Evolutionary conservation across 2,888 invertebrate genomes (phyloP).

Genomic region (Taphrorychus bicolor): DNA sequence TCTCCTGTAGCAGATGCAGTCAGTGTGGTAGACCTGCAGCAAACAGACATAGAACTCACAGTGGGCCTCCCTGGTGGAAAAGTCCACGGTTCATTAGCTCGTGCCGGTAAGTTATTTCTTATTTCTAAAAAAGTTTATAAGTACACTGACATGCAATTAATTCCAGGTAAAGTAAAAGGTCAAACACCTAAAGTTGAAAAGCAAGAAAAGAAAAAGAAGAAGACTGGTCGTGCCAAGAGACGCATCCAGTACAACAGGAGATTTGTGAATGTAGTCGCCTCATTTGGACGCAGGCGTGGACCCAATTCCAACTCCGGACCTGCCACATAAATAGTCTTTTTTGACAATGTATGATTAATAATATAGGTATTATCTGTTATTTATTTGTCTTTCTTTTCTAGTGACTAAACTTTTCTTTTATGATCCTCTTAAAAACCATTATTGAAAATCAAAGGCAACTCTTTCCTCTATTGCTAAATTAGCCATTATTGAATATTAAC

Average conservation of each 20-base stretch:
- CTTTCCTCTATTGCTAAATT: no score
- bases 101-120: constrained; percentile 96
- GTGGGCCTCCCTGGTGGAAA: constrained; percentile 94
- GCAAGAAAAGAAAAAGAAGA: constrained; percentile 99
- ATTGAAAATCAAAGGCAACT: no score
- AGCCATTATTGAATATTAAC: no score
- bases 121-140: no score
- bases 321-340: constrained; percentile 40
- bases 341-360: no score
- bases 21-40: constrained; percentile 69
- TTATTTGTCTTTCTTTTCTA: no score
- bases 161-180: constrained; percentile 91
- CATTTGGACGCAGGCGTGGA: constrained; percentile 94
- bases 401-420: no score
- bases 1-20: constrained; percentile 74
- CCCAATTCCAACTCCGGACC: constrained; percentile 85
- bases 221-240: constrained; percentile 98
- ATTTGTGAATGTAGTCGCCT: constrained; percentile 96
- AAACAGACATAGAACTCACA: constrained; percentile 78
- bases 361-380: no score
- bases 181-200: constrained; percentile 99
- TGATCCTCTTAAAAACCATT: no score
- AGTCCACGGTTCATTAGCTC: constrained; percentile 99
- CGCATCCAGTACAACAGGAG: constrained; percentile 98
- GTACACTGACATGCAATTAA: not conserved